phyloP scores from a whole-genome alignment of 1,140 invertebrate species.

The Macrobrachium nipponense region DNA sequence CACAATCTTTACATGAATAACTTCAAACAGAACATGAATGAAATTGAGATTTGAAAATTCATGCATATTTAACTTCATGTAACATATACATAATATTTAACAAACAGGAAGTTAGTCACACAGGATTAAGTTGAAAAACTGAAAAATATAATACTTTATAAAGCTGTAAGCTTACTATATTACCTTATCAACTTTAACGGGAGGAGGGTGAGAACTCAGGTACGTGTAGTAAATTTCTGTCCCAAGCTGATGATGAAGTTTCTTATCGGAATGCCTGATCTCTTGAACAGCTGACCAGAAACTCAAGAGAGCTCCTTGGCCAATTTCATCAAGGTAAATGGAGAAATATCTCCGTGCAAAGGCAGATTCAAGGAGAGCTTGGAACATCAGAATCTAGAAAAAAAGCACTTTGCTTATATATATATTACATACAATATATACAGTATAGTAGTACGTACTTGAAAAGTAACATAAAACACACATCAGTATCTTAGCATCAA shows the following conservation, averaged over 20 bases:
- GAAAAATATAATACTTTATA: not conserved
- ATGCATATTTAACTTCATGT: not conserved
- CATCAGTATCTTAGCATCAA: too few species aligned
- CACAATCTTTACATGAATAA: too few species aligned
- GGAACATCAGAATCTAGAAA: slow-evolving; percentile 69
- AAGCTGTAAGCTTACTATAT: slow-evolving; percentile 30
- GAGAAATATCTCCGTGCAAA: slow-evolving; percentile 76
- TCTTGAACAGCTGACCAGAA: slow-evolving; percentile 92
- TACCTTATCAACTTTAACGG: slow-evolving; percentile 82
- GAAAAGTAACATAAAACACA: too few species aligned
- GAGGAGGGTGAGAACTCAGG: slow-evolving; percentile 75
- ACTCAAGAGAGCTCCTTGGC: slow-evolving; percentile 82
- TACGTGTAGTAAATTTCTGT: slow-evolving; percentile 92
- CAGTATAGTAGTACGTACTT: too few species aligned
- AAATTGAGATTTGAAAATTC: too few species aligned
- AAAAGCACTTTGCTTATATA: not conserved
- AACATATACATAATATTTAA: not conserved
- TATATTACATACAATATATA: not conserved
- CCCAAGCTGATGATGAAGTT: slow-evolving; percentile 86
- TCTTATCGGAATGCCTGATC: slow-evolving; percentile 78
- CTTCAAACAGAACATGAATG: too few species aligned
- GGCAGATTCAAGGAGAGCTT: slow-evolving; percentile 70
- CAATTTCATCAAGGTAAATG: slow-evolving; percentile 83
- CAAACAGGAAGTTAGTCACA: not conserved
- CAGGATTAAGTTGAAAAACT: not conserved